These are phyloP conservation scores for Melanotaenia parkinsoni DNA, from an alignment of 2,797 vertebrate genomes.

Conservation along the genomic window DNA sequence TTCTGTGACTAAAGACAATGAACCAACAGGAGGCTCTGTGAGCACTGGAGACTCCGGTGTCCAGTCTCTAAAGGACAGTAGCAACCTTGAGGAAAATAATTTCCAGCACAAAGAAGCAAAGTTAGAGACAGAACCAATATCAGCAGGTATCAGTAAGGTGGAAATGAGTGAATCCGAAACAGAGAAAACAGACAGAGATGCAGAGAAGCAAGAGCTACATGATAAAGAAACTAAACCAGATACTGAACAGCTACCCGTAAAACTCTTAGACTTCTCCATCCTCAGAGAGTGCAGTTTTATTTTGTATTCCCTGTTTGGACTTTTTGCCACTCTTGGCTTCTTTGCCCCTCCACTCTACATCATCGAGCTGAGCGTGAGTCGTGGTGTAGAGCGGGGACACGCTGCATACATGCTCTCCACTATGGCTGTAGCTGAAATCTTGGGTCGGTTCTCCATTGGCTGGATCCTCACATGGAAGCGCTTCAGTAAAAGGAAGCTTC, in stretches of 20 bases:
- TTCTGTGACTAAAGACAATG: conserved; percentile 74
- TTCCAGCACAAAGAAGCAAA: conserved; percentile 51
- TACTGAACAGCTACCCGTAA: conserved; percentile 34
- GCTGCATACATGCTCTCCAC: conserved; percentile 89
- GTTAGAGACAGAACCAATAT: conserved; percentile 52
- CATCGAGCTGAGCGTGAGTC: conserved; percentile 90
- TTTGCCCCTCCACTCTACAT: conserved; percentile 94
- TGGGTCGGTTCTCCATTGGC: conserved; percentile 88
- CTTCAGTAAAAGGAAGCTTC: conserved; percentile 84
- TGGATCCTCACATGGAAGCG: conserved; percentile 84
- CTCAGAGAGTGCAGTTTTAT: conserved; percentile 90
- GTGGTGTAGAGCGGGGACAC: conserved; percentile 83
- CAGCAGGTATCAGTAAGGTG: conserved; percentile 15
- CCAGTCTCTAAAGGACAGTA: conserved; percentile 76
- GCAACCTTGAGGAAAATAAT: conserved; percentile 35
- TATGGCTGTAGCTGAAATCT: conserved; percentile 92
- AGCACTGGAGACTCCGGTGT: conserved; percentile 90
- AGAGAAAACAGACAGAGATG: conserved; percentile 12
- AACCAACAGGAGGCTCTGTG: conserved; percentile 87
- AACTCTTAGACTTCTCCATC: conserved; percentile 90
- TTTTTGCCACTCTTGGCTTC: conserved; percentile 95
- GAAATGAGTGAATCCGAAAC: conserved; percentile 4
- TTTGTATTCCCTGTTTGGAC: conserved; percentile 92
- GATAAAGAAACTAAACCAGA: conserved; percentile 7
- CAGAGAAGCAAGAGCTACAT: conserved; percentile 21